A percentile compares a stretch with the other conserved stretches of the same genome.
These are phyloP conservation scores for Ptychadena robeensis DNA, from an alignment of 2,797 vertebrate genomes.

Conservation along the genomic window DNA sequence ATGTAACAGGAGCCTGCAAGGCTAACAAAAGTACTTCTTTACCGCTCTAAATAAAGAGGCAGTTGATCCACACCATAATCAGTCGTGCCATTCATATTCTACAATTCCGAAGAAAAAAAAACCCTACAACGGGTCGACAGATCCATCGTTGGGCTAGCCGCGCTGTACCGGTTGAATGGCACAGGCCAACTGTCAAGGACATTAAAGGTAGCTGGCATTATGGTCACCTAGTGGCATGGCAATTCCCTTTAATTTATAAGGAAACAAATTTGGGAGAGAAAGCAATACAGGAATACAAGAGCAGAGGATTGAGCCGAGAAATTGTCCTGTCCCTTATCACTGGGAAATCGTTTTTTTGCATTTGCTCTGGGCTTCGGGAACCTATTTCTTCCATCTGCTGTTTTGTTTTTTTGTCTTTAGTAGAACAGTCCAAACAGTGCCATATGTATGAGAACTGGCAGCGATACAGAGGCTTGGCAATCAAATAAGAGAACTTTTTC, in stretches of 20 bases:
- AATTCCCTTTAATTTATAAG: slow-evolving; percentile 49
- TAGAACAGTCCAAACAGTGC: neutral
- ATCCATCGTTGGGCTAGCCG: slow-evolving; percentile 18
- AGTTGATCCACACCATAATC: slow-evolving; percentile 29
- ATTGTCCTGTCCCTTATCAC: slow-evolving; percentile 48
- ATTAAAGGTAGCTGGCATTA: slow-evolving; percentile 41
- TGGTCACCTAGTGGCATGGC: slow-evolving; percentile 34
- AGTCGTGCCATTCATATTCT: slow-evolving; percentile 43
- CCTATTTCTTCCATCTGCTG: slow-evolving; percentile 28
- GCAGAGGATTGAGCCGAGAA: slow-evolving; percentile 45
- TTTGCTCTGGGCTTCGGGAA: slow-evolving; percentile 31
- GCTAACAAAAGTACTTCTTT: slow-evolving; percentile 6
- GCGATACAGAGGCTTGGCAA: neutral
- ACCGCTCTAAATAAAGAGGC: slow-evolving; percentile 29
- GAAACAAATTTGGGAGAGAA: slow-evolving; percentile 29
- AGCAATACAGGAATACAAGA: slow-evolving; percentile 40
- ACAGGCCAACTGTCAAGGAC: slow-evolving; percentile 39
- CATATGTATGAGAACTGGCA: neutral
- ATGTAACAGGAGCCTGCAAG: neutral
- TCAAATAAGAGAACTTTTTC: neutral
- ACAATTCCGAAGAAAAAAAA: slow-evolving; percentile 24
- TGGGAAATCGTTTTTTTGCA: slow-evolving; percentile 33
- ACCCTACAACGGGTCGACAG: slow-evolving; percentile 18
- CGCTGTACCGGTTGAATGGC: slow-evolving; percentile 1
- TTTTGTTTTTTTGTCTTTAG: slow-evolving; percentile 15